Conservation (phyloP, 2,113 vertebrate species). For the Neotragus pygmaeus region DNA sequence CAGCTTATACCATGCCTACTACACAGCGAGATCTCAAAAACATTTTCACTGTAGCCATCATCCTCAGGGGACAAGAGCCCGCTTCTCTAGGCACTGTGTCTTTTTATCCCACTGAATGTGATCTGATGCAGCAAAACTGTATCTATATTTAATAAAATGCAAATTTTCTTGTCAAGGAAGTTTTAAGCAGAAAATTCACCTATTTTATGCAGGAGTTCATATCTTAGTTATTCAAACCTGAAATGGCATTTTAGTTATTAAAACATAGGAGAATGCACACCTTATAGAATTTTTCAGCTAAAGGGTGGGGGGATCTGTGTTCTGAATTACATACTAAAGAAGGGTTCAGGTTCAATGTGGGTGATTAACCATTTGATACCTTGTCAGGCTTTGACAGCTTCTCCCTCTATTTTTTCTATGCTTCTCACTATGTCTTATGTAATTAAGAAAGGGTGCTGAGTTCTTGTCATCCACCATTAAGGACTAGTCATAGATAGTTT, state of each 20-base stretch:
- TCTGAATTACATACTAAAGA: neutral
- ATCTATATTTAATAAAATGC: neutral
- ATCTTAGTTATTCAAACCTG: constrained; percentile 17
- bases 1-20: rapidly evolving
- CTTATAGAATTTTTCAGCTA: neutral
- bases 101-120: neutral
- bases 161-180: neutral
- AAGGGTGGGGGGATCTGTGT: neutral
- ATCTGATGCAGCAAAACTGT: neutral
- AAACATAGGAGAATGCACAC: neutral
- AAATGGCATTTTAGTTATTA: constrained; percentile 22
- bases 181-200: neutral
- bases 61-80: neutral
- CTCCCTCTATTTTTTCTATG: neutral
- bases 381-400: constrained; percentile 38
- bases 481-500: constrained; percentile 60
- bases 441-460: constrained; percentile 57
- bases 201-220: neutral
- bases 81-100: neutral
- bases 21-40: neutral
- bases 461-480: constrained; percentile 69
- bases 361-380: constrained; percentile 48
- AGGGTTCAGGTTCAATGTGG: constrained; percentile 20
- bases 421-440: constrained; percentile 8
- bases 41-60: neutral